Evolutionary conservation across 2,888 invertebrate genomes (phyloP).

Genomic region (Frankliniella intonsa): DNA sequence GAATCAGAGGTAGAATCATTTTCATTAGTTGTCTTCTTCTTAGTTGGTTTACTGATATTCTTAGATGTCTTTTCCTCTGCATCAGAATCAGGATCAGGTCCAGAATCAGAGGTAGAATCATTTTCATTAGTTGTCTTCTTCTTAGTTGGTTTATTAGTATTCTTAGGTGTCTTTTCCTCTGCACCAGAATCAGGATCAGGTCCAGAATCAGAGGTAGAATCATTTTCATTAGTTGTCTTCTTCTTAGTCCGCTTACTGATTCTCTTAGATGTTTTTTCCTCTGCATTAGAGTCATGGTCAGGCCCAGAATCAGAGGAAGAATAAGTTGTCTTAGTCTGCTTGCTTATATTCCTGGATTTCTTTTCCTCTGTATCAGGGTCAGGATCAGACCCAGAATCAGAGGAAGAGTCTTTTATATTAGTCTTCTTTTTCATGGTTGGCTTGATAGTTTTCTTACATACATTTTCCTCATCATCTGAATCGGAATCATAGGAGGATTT

Average conservation of each 20-base stretch:
- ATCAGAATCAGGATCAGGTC: too few relatives aligned
- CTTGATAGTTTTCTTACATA: neutral
- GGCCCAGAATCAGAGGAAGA: neutral
- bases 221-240: neutral
- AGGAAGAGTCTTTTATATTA: neutral
- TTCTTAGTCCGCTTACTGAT: neutral
- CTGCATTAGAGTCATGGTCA: neutral
- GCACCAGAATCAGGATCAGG: too few relatives aligned
- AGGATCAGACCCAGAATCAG: neutral
- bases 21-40: too few relatives aligned
- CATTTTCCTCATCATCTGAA: neutral
- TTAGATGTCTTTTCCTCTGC: too few relatives aligned
- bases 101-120: too few relatives aligned
- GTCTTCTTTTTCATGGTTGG: neutral
- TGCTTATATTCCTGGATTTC: neutral
- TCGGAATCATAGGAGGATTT: neutral
- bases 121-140: too few relatives aligned
- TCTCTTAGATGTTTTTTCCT: neutral
- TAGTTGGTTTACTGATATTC: too few relatives aligned
- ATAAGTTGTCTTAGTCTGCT: neutral
- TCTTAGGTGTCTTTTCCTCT: too few relatives aligned
- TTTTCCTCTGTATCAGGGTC: neutral
- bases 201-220: neutral
- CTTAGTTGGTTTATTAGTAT: too few relatives aligned
- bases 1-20: too few relatives aligned